A percentile compares a stretch with the other conserved stretches of the same genome.
Conservation (phyloP, 64 coral and sea anemone species). For the Orbicella faveolata region DNA sequence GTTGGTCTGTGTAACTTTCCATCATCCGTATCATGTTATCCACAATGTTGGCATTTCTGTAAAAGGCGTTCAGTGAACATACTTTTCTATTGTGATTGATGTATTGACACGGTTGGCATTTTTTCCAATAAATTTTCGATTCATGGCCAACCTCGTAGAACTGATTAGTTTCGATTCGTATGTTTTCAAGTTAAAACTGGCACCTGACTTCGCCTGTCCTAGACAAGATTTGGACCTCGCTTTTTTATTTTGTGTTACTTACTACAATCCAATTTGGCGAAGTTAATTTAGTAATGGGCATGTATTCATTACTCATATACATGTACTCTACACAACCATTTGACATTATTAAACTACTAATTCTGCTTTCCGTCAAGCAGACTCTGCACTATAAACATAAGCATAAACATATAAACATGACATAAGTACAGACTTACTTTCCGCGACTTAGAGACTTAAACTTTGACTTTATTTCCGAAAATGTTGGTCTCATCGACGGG, state of each 20-base stretch:
- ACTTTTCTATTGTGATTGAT: background rate
- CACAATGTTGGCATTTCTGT: constrained; percentile 72
- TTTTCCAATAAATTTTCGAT: background rate
- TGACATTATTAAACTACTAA: too few species aligned
- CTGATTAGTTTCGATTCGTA: too few species aligned
- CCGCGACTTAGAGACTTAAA: constrained; percentile 60
- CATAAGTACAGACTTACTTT: constrained; percentile 48
- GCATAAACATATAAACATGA: background rate
- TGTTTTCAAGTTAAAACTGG: too few species aligned
- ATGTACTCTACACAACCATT: too few species aligned
- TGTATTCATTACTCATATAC: too few species aligned
- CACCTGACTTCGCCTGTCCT: too few species aligned
- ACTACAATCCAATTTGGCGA: too few species aligned
- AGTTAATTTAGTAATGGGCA: too few species aligned
- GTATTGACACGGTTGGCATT: background rate
- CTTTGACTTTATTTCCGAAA: constrained; percentile 70
- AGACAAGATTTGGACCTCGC: too few species aligned
- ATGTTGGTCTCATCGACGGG: constrained; percentile 56
- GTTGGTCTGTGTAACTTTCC: constrained; percentile 80
- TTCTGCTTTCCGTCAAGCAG: too few species aligned
- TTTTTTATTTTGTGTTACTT: too few species aligned
- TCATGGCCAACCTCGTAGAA: too few species aligned
- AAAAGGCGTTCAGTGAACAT: background rate
- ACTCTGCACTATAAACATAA: background rate
- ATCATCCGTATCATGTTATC: constrained; percentile 88